Base-by-base conservation (phyloP, 2,113 vertebrate genomes). In the Theropithecus gelada region DNA sequence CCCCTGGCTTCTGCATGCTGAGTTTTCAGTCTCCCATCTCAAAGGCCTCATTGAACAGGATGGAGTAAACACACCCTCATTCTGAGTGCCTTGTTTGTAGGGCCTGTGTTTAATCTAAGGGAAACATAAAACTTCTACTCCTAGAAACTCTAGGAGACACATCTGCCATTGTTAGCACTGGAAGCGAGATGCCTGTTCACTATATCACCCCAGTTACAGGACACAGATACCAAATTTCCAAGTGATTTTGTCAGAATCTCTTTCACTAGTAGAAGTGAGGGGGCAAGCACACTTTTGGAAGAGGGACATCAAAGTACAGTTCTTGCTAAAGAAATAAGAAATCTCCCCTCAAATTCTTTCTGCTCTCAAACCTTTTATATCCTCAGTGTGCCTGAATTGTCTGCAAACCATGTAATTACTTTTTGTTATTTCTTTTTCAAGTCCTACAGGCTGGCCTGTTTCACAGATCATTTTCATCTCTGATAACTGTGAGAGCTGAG, bases 281-380 rank as follows among this genome's bases (percentile, higher is more conserved):
- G n/a, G 27, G 2, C 38, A 61, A 87, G 35, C 45, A 81, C 12
- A 43, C 5, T 1, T 64, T 91, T 86, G 30, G 76, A 61, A 13
- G 73, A 64, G 73, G 22, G 43, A 84, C 30, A 25, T 55, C 78
- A 72, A 5, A 75, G 20, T 23, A 80, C n/a, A 81, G 9, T 57
- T 80, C 55, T 81, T 90, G 38, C 30, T 85, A 43, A 92, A 85
- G 66, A 90, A 88, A 81, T 22, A 92, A 85, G 66, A 90, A 88
- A 81, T 22, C 59, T 11, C 2, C 55, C 18, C 25, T 94, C 22
- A 22, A n/a, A n/a, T 73, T 86, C 35, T 66, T 88, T 76, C 45
- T 7, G 82, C 11, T 90, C 35, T 78, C 35, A 90, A 45, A 76
- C 3, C 12, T 78, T 43, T 88, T 88, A 38, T 68, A 35, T 38